Percentiles rank a stretch among this genome's conserved stretches.
Evolutionary conservation across 1,140 invertebrate species (phyloP).

Genomic region (Thrips palmi): DNA sequence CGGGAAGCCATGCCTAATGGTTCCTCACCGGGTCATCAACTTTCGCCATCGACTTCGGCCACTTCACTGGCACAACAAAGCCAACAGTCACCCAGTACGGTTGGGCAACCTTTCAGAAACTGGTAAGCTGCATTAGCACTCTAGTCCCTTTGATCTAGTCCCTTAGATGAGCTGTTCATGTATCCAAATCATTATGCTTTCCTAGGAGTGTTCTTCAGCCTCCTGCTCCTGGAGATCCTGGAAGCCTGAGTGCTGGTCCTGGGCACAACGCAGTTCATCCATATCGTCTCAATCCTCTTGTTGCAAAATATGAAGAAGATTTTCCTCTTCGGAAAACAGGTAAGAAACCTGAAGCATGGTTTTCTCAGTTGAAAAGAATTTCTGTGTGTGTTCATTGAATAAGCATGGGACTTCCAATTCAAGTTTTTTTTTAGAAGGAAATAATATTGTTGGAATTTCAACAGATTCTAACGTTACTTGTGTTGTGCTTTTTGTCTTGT

Average conservation of each 20-base stretch:
- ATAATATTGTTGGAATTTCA: not conserved
- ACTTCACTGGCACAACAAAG: no score
- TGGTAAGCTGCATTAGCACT: conserved; percentile 35
- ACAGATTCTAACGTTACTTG: not conserved
- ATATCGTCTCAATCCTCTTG: conserved; percentile 15
- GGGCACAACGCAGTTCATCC: no score
- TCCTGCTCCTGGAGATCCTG: conserved; percentile 11
- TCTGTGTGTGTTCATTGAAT: no score
- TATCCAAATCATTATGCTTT: conserved; percentile 11
- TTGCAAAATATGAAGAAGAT: conserved; percentile 57
- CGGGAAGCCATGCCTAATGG: conserved; percentile 57
- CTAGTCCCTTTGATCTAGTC: not conserved
- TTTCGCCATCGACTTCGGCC: no score
- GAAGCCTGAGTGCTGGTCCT: no score
- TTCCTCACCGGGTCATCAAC: conserved; percentile 42
- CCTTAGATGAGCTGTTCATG: not conserved
- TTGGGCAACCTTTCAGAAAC: conserved; percentile 44
- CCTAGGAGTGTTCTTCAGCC: conserved; percentile 18
- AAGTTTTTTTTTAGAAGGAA: not conserved
- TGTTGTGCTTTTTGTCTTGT: conserved; percentile 6
- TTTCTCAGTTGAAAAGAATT: no score
- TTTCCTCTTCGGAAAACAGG: conserved; percentile 90
- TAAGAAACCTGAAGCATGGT: conserved; percentile 28
- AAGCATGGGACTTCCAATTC: no score
- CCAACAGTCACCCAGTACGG: no score